These are phyloP conservation scores for Alauda arvensis DNA, from an alignment of 2,797 vertebrate genomes.

Conservation along the genomic window DNA sequence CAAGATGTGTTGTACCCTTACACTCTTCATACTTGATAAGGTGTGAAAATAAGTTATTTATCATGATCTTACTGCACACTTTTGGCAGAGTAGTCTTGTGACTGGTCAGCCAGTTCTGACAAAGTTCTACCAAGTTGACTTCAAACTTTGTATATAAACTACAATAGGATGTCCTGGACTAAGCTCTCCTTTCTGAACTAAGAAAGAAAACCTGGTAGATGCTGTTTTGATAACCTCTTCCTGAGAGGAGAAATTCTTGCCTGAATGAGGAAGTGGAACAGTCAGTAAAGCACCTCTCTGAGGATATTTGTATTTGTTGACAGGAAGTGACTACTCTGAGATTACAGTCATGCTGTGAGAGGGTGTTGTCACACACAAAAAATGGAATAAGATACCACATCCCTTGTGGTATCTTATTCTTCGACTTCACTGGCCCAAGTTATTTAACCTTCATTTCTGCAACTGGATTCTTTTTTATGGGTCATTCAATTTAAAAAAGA, in stretches of 20 bases:
- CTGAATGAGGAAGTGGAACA: neutral
- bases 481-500: neutral
- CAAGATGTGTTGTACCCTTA: neutral
- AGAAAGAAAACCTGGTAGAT: neutral
- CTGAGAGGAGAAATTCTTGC: neutral
- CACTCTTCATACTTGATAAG: neutral
- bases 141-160: neutral
- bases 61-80: neutral
- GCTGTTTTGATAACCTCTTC: neutral
- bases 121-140: neutral
- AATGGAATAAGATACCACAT: neutral
- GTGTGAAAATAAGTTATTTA: neutral
- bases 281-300: neutral
- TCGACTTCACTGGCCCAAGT: neutral
- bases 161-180: neutral
- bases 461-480: neutral
- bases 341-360: accelerated
- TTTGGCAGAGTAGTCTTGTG: neutral
- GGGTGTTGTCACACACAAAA: neutral
- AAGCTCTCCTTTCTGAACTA: neutral
- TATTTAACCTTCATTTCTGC: neutral
- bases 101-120: neutral
- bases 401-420: neutral
- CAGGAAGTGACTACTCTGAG: neutral
- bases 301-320: neutral